Conservation (phyloP, 2,113 vertebrate genomes). For the Ophthalmolycus amberensis region DNA sequence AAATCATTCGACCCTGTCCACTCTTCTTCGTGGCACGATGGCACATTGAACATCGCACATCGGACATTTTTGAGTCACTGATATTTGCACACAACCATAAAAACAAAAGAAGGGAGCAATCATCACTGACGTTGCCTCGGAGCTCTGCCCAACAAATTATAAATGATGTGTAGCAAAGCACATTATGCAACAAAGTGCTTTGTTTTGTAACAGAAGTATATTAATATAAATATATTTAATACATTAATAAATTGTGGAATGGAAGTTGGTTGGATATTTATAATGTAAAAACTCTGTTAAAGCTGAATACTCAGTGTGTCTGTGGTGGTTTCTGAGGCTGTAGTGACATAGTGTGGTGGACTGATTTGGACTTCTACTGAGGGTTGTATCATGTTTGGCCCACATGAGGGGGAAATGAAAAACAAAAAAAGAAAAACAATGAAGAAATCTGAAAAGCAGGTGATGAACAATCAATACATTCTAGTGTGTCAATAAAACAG, state of each 20-base stretch:
- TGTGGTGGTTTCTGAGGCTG: background rate
- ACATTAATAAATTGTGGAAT: background rate
- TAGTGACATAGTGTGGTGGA: background rate
- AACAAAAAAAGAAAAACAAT: background rate
- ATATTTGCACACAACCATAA: background rate
- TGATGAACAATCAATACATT: background rate
- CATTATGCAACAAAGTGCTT: constrained; percentile 16
- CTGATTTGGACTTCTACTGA: background rate
- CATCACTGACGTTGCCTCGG: constrained; percentile 2
- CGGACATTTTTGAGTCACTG: background rate
- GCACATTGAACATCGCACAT: background rate
- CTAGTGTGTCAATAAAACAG: too few relatives aligned
- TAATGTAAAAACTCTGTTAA: background rate
- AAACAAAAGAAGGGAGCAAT: background rate
- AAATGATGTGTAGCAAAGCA: background rate
- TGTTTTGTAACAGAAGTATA: constrained; percentile 24
- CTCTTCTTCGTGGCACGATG: background rate
- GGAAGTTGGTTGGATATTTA: background rate
- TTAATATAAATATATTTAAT: background rate
- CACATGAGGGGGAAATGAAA: background rate
- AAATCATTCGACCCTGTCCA: background rate
- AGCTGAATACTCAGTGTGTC: background rate
- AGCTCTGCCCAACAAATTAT: background rate
- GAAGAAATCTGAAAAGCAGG: background rate
- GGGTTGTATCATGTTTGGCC: background rate